Evolutionary conservation across 2,113 vertebrate genomes (phyloP).

Genomic region (Platanista minor): DNA sequence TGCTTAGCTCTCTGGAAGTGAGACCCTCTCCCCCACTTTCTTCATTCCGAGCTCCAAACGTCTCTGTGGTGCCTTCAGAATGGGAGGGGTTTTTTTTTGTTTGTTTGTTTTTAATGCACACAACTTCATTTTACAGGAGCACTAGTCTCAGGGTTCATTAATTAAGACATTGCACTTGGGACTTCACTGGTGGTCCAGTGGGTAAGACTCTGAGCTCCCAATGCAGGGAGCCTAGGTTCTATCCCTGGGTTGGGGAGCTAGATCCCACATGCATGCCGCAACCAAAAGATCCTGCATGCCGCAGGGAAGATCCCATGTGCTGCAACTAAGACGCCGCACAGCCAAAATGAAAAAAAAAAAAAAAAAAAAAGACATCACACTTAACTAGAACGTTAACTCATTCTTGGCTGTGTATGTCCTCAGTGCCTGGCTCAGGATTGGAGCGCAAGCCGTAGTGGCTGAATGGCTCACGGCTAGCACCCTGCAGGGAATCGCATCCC

Average conservation of each 20-base stretch:
- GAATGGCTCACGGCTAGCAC: not conserved
- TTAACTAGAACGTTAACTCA: not conserved
- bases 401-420: not conserved
- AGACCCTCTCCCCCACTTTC: not conserved
- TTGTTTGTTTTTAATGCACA: not conserved
- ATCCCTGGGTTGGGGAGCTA: too few species aligned
- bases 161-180: not conserved
- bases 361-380: not conserved
- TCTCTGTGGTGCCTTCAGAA: not conserved
- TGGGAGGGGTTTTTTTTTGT: not conserved
- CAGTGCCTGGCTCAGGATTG: not conserved
- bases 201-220: too few species aligned
- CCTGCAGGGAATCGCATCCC: not conserved
- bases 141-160: not conserved
- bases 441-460: not conserved
- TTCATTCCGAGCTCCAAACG: not conserved
- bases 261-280: too few species aligned
- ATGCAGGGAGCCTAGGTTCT: too few species aligned
- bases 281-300: too few species aligned
- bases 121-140: not conserved
- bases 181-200: too few species aligned
- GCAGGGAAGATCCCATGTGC: too few species aligned
- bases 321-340: too few species aligned
- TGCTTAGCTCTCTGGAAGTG: not conserved
- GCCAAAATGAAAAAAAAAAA: too few species aligned